Percentiles rank a stretch among this genome's conserved stretches.
These are phyloP conservation scores for Synergus japonicus DNA, from an alignment of 2,888 invertebrate genomes.

Conservation along the genomic window DNA sequence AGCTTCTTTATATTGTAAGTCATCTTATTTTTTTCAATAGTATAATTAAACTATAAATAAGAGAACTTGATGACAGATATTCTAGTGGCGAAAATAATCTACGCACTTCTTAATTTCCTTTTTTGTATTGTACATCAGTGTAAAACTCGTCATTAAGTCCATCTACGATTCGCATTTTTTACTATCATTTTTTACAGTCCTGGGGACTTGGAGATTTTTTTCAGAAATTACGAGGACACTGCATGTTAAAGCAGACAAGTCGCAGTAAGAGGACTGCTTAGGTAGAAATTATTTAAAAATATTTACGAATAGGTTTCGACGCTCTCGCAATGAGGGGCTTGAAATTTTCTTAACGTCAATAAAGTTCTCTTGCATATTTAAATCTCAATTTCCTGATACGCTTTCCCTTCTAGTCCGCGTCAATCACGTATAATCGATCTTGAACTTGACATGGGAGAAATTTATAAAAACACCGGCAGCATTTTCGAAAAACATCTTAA, in stretches of 20 bases:
- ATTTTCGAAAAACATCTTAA: background rate
- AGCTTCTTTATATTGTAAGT: slow-evolving; percentile 11
- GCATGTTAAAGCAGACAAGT: background rate
- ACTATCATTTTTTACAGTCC: too few species aligned
- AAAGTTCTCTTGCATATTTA: slow-evolving; percentile 37
- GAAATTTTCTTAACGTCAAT: slow-evolving; percentile 31
- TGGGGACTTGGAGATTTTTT: background rate
- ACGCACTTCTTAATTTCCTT: slow-evolving; percentile 3
- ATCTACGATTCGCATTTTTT: slow-evolving; percentile 2
- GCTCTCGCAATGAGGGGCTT: slow-evolving; percentile 1
- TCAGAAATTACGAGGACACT: background rate
- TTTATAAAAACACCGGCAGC: slow-evolving; percentile 15
- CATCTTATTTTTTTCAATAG: background rate
- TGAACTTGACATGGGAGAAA: background rate
- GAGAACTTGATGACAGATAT: background rate
- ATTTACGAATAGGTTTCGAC: slow-evolving; percentile 15
- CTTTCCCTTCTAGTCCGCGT: background rate
- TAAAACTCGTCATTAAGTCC: background rate
- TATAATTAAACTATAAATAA: background rate
- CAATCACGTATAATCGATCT: background rate
- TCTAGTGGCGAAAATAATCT: background rate
- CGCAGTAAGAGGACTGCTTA: background rate
- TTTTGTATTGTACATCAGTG: slow-evolving; percentile 16
- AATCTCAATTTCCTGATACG: slow-evolving; percentile 2
- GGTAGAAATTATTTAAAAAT: slow-evolving; percentile 12